phyloP scores from a whole-genome alignment of 2,113 vertebrate genomes.

The Lepisosteus oculatus region DNA sequence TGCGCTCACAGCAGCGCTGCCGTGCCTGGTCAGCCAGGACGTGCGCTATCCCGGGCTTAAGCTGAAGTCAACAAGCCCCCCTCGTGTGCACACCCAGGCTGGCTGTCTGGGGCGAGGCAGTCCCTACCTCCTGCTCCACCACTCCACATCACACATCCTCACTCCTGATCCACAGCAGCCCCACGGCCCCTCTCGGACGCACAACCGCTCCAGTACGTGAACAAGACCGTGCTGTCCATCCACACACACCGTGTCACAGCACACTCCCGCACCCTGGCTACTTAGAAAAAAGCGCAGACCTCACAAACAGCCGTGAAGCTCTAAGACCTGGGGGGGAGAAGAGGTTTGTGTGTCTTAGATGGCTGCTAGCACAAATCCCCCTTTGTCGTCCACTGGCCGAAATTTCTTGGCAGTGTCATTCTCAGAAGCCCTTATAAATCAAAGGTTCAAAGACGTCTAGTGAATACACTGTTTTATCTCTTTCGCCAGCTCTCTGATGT shows the following conservation, averaged over 20 bases:
- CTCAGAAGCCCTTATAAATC: constrained; percentile 44
- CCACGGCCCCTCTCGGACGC: not conserved
- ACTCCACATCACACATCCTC: not conserved
- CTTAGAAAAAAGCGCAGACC: constrained; percentile 11
- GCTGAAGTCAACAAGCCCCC: constrained; percentile 5
- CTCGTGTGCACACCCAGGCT: not conserved
- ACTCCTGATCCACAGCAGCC: not conserved
- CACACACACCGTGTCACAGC: constrained; percentile 22
- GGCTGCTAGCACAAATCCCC: constrained; percentile 27
- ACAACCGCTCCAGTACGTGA: not conserved
- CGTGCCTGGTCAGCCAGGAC: not conserved
- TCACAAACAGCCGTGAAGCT: constrained; percentile 11
- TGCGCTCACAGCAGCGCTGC: constrained; percentile 5
- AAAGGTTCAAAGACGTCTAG: constrained; percentile 36
- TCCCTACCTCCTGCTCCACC: not conserved
- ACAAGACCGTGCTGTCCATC: not conserved
- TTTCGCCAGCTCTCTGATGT: constrained; percentile 25
- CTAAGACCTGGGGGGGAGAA: not conserved
- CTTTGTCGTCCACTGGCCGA: constrained; percentile 45
- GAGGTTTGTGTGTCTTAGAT: not conserved
- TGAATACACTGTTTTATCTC: not conserved
- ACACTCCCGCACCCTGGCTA: constrained; percentile 9
- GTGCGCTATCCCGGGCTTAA: not conserved
- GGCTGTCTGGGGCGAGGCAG: not conserved
- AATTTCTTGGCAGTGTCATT: constrained; percentile 32